Conservation (phyloP, 2,797 vertebrate species). For the Serranus cabrilla region DNA sequence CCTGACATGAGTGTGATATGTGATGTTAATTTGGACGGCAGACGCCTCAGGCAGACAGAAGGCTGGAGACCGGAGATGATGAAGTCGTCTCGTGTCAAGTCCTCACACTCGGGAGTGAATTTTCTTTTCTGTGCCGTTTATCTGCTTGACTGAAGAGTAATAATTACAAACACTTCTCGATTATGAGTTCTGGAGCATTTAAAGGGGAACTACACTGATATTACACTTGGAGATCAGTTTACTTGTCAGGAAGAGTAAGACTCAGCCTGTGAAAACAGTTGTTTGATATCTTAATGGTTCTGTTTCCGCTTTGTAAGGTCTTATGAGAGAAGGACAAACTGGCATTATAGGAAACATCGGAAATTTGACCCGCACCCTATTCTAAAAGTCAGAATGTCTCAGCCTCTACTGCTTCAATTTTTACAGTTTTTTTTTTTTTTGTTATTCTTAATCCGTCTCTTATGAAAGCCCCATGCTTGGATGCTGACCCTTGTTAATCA, state of each 20-base stretch:
- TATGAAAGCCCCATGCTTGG: too few species aligned
- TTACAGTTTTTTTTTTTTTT: too few species aligned
- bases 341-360: too few species aligned
- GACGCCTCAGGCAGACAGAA: constrained; percentile 22
- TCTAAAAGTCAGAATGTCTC: too few species aligned
- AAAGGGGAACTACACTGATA: neutral
- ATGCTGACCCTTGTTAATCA: too few species aligned
- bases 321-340: too few species aligned
- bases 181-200: neutral
- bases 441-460: too few species aligned
- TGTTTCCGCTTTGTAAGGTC: neutral
- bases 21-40: constrained; percentile 33
- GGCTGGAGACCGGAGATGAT: constrained; percentile 39
- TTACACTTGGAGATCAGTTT: neutral
- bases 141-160: neutral
- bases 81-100: constrained; percentile 18
- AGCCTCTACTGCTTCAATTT: too few species aligned
- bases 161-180: neutral
- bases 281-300: neutral
- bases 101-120: neutral
- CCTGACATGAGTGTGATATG: constrained; percentile 39
- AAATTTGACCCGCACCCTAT: too few species aligned
- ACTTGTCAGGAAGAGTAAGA: neutral
- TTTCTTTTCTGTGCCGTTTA: neutral
- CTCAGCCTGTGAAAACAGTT: neutral